Base-by-base conservation (phyloP, 2,113 vertebrate genomes). In the Hassar affinis region DNA sequence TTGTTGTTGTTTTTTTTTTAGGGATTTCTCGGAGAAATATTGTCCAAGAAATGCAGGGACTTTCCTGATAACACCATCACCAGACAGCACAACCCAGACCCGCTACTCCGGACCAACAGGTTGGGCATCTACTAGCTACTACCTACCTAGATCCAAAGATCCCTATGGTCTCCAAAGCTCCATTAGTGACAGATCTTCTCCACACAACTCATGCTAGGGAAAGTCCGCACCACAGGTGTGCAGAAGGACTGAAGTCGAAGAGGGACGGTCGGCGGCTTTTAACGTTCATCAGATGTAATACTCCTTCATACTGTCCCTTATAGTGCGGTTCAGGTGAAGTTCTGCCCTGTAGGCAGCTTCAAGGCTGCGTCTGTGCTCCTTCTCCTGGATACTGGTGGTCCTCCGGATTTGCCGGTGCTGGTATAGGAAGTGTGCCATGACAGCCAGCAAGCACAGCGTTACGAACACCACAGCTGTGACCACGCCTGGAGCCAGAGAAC, bases 281-380 rank as follows among this genome's bases (percentile, higher is more conserved):
- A 76, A 3, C 49, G 68, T 85, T 33, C 8, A 64, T 98, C 94
- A 99, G 92, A 99, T 99, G 93, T 98, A 99, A 91, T 98, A 99
- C 86, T 99, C 98, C 88, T 96, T 94, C 92, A 97, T 97, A 92
- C 94, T 96, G 89, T 98, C 96, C 91, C 94, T 95, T 90, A 96
- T 94, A 85, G 97, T 90, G 89, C 94, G 95, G 91, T 98, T 97
- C 84, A 97, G 95, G 92, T 97, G 96, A 91, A 96, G 93, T 78
- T 98, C 96, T 89, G 95, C 94, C 91, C 96, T 94, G 91, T 97
- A 97, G 90, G 96, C 95, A 45, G 92, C 94, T 90, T 97, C 97
- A 22, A 96, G 87, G 84, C 92, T 93, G 85, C 87, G 86, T 0
- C 95, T 94, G 51, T 97, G 96, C 84, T 96, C 95, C 81, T 97